A percentile compares a stretch with the other conserved stretches of the same genome.
phyloP scores from a whole-genome alignment of 2,888 invertebrate genomes.

The Aleiodes leptofemur region DNA sequence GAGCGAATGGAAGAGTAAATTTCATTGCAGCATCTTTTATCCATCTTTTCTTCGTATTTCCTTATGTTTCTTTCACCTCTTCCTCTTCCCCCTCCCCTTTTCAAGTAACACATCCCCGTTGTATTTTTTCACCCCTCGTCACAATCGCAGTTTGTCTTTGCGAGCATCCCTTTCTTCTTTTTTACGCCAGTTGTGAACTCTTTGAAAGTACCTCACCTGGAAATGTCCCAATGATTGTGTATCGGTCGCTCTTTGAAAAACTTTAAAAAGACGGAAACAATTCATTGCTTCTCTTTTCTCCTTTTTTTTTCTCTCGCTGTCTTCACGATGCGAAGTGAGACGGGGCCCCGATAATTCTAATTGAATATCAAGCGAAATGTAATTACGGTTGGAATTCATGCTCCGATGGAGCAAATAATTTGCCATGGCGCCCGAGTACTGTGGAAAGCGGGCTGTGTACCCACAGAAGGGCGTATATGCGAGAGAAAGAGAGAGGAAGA shows the following conservation, averaged over 20 bases:
- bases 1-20: slow-evolving; percentile 43
- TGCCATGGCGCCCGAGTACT: slow-evolving; percentile 44
- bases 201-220: slow-evolving; percentile 46
- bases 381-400: slow-evolving; percentile 75
- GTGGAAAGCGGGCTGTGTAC: slow-evolving; percentile 30
- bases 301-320: slow-evolving; percentile 46
- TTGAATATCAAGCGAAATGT: slow-evolving; percentile 75
- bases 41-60: slow-evolving; percentile 27
- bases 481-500: not conserved
- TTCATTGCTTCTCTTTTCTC: slow-evolving; percentile 21
- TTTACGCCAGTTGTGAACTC: slow-evolving; percentile 29
- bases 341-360: slow-evolving; percentile 69
- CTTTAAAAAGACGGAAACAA: slow-evolving; percentile 8
- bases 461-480: slow-evolving; percentile 15
- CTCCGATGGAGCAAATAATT: slow-evolving; percentile 75
- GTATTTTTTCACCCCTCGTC: slow-evolving; percentile 9
- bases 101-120: slow-evolving; percentile 13
- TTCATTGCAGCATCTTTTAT: slow-evolving; percentile 29
- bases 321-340: slow-evolving; percentile 38
- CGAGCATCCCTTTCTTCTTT: not conserved
- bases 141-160: not conserved
- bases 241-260: slow-evolving; percentile 43
- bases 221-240: slow-evolving; percentile 46
- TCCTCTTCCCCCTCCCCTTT: not conserved
- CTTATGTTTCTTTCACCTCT: slow-evolving; percentile 20